Base-by-base conservation (phyloP, 1,140 invertebrate genomes). In the Drosophila mayri region DNA sequence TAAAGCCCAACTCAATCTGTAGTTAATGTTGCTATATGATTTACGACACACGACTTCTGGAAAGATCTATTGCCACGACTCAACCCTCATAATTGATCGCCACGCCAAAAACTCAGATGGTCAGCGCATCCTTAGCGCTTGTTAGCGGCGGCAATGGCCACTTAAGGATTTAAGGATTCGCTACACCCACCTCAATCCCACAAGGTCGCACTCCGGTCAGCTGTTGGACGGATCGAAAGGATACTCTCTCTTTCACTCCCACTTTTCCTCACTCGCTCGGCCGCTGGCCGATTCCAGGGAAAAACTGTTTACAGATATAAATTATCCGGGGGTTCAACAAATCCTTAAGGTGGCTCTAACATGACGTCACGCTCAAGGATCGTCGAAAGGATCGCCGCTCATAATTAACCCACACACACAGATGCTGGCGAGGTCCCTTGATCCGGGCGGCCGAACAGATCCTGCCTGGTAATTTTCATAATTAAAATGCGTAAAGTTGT, bases 291-390 rank as follows among this genome's bases (percentile, higher is more conserved):
- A 66, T 85, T 85, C 82, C 82, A 78, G 68, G 43, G 82, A 85
- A 85, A 86, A 78, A 71, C 38, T 85, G 82, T 85, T 85, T 85
- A 85, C 82, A 86, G 73, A 86, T 78, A 86, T 85, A 86, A 85
- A 85, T 86, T 78, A 85, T 71, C 81, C 76, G 64, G 79, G 46
- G 57, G 84, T 62, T 78, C 82, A 78, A 76, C 68, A 85, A 85
- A 86, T 81, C 73, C 78, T 85, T 81, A 60, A 72, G 76, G 76
- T 77, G 57, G 35, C 58, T 70, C 44, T 58, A 62, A 85, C 55
- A 85, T 85, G 81, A 84, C 81, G 81, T 85, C 81, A 85, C 77
- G 81, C 81, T 65, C 52, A 43, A 66, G 65, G 47, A n/a, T 55
- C 70, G 62, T 38, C 63, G 41, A 71, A 70, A 59, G 70, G 70